Evolutionary conservation across 2,888 invertebrate genomes (phyloP), one percentile per base, ranked within the genome.

Genomic region (Harpagoxenus sublaevis): DNA sequence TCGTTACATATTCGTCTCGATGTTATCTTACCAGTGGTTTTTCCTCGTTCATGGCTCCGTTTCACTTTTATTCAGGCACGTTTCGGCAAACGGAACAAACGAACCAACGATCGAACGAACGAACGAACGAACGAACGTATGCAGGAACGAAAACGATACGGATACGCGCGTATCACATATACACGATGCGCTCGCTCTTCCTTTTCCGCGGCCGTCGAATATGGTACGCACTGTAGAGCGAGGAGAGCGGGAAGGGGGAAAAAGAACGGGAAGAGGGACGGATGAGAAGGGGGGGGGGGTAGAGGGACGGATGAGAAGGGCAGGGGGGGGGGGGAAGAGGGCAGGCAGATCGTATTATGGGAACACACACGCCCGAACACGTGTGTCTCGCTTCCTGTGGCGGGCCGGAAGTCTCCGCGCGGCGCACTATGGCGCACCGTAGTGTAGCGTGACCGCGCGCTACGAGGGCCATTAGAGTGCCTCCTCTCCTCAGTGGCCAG

Each of bases 351-450:
- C 88, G 90, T 92, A 92, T 92, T 92, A 93, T 93, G 93, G 92
- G 92, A 93, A 94, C 92, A 92, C 92, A 92, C 91, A 91, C 92
- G 91, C 89, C 92, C 89, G 92, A 93, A 94, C 94, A 94, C 94
- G 94, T 94, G 94, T 94, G 94, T 93, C 92, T 93, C 93, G 92
- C 94, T 94, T 94, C 94, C 94, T 94, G 93, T 89, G 91, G 89
- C 91, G 91, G 93, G 91, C 94, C 94, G 94, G 94, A 94, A 94
- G 94, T 94, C 94, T 93, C 93, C 93, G 93, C 93, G 94, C 93
- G 94, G 94, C 75, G 63, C 94, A 94, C 93, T 93, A 93, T 92
- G 91, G 92, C 92, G 92, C 91, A 91, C 91, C 91, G 92, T 92
- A 91, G 92, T 91, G 93, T 92, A 93, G 93, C 94, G 92, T 93